Conservation (phyloP, 2,797 vertebrate genomes). For the Trematomus bernacchii region DNA sequence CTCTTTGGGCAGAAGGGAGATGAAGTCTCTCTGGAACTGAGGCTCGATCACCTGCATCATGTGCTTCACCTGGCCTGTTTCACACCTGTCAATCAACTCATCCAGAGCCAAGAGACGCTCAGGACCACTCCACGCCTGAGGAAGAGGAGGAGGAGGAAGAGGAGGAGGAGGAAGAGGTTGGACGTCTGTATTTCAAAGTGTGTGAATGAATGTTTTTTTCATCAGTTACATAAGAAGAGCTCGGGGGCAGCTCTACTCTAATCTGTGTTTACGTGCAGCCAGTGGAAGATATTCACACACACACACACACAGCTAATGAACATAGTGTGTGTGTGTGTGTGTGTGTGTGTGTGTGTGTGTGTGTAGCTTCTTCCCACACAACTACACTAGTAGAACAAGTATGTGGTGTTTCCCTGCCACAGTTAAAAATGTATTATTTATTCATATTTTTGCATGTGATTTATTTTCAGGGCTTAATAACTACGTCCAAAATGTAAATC, state of each 20-base stretch:
- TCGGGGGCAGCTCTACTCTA: constrained; percentile 40
- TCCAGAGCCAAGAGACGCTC: constrained; percentile 95
- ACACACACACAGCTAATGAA: no score
- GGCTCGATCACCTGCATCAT: constrained; percentile 98
- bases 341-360: no score
- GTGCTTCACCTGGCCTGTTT: constrained; percentile 95
- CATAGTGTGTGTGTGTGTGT: no score
- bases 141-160: background rate
- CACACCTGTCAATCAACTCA: constrained; percentile 94
- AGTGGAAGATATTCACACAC: constrained; percentile 33
- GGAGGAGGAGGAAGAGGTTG: no score
- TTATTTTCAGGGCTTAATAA: no score
- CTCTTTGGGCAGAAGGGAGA: constrained; percentile 97
- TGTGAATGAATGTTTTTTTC: background rate
- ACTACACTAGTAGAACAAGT: background rate
- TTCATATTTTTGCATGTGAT: no score
- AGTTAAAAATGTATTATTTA: no score
- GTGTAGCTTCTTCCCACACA: background rate
- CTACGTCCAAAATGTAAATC: no score
- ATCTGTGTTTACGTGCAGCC: constrained; percentile 31
- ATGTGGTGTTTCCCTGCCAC: no score
- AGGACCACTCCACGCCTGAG: constrained; percentile 92
- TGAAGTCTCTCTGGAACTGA: constrained; percentile 97
- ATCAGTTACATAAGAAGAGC: constrained; percentile 49
- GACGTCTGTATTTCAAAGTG: no score